A percentile compares a stretch with the other conserved stretches of the same genome.
phyloP scores from a whole-genome alignment of 2,888 invertebrate species.

The Myopa testacea region DNA sequence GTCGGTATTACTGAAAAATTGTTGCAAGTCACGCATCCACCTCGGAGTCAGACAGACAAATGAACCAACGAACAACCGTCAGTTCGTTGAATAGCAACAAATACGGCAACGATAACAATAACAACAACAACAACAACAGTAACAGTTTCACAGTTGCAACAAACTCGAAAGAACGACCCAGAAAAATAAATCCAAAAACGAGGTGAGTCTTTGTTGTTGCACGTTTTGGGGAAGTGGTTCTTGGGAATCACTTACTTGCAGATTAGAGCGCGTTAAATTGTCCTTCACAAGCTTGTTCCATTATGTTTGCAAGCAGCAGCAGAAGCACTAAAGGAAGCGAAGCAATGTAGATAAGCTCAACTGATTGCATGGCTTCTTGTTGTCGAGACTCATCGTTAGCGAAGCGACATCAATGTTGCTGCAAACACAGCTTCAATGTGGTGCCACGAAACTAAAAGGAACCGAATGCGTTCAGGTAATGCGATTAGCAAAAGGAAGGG shows the following conservation, averaged over 20 bases:
- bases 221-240: not conserved
- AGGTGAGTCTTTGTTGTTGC: not conserved
- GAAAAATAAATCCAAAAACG: too few species aligned
- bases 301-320: constrained; percentile 17
- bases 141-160: too few species aligned
- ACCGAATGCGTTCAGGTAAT: too few species aligned
- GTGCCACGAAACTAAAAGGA: too few species aligned
- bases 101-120: too few species aligned
- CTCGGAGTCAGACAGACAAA: not conserved
- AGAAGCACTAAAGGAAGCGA: not conserved
- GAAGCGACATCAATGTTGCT: too few species aligned
- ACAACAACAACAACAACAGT: not conserved
- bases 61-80: not conserved
- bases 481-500: too few species aligned
- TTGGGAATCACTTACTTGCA: constrained; percentile 24
- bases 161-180: too few species aligned
- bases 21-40: constrained; percentile 33
- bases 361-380: constrained; percentile 14
- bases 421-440: too few species aligned
- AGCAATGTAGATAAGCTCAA: constrained; percentile 22
- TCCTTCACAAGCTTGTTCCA: constrained; percentile 11
- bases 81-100: not conserved
- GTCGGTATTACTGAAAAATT: constrained; percentile 27
- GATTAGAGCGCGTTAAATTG: constrained; percentile 32
- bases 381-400: not conserved